Conservation (phyloP, 2,113 vertebrate genomes). For the Bostrychus sinensis region DNA sequence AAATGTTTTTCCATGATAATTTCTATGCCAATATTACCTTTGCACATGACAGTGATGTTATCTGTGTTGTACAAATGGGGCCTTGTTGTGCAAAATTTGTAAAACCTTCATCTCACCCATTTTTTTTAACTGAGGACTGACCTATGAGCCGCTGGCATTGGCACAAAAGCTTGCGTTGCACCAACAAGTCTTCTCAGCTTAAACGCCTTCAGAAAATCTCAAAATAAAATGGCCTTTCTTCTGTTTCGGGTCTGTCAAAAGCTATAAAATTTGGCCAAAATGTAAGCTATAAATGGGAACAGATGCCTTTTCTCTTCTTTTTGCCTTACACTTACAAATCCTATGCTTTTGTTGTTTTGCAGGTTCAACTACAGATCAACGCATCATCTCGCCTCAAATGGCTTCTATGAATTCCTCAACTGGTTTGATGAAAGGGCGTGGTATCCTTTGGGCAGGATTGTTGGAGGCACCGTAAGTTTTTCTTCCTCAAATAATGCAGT, state of each 20-base stretch:
- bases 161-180: constrained; percentile 32
- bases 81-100: constrained; percentile 42
- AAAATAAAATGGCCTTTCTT: constrained; percentile 36
- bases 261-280: constrained; percentile 11
- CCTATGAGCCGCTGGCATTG: constrained; percentile 42
- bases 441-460: constrained; percentile 98
- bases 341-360: constrained; percentile 19
- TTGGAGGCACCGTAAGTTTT: constrained; percentile 95
- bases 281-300: constrained; percentile 22
- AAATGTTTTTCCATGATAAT: not conserved
- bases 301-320: not conserved
- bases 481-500: not conserved
- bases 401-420: constrained; percentile 99
- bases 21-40: not conserved
- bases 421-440: constrained; percentile 99
- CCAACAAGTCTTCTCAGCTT: constrained; percentile 23
- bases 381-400: constrained; percentile 97
- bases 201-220: constrained; percentile 30
- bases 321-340: constrained; percentile 7
- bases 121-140: constrained; percentile 35
- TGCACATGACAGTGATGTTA: constrained; percentile 17
- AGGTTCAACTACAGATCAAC: constrained; percentile 99
- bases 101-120: constrained; percentile 17
- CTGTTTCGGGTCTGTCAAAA: constrained; percentile 14
- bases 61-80: constrained; percentile 15